Conservation (phyloP, 2,888 invertebrate genomes). For the Drosophila dives region DNA sequence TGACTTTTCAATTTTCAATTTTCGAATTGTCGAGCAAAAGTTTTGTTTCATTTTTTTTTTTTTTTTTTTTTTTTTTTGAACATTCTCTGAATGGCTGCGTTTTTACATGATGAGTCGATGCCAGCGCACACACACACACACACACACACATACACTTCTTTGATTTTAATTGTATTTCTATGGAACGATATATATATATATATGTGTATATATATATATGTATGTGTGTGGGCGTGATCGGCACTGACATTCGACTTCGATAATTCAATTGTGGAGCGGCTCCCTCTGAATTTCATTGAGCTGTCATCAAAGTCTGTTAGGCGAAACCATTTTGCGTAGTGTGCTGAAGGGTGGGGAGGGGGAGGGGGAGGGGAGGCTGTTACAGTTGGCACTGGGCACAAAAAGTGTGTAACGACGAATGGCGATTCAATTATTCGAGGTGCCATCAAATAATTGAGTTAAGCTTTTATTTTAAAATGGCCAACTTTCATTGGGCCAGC, state of each 20-base stretch:
- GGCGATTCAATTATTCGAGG: slow-evolving; percentile 71
- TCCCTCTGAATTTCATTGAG: slow-evolving; percentile 21
- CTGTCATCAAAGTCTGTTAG: slow-evolving; percentile 39
- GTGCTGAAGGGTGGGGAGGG: too few species aligned
- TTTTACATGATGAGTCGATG: slow-evolving; percentile 32
- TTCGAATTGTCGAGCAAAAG: slow-evolving; percentile 29
- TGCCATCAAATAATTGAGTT: slow-evolving; percentile 70
- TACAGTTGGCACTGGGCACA: neutral
- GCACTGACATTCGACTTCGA: slow-evolving; percentile 62
- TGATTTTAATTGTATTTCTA: slow-evolving; percentile 67
- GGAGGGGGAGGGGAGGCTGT: neutral
- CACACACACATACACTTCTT: slow-evolving; percentile 37
- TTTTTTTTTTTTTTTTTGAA: slow-evolving; percentile 6
- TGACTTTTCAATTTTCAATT: slow-evolving; percentile 45
- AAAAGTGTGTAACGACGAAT: slow-evolving; percentile 23
- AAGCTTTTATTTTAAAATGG: slow-evolving; percentile 40
- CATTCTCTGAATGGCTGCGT: neutral
- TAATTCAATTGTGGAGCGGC: slow-evolving; percentile 64
- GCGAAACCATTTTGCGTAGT: neutral
- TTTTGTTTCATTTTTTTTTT: slow-evolving; percentile 28
- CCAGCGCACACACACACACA: neutral
- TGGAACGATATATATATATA: neutral
- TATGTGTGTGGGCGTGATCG: neutral
- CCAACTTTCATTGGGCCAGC: slow-evolving; percentile 8
- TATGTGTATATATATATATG: neutral